Base-by-base conservation (phyloP, 2,888 invertebrate genomes). In the Sthenelais limicola region DNA sequence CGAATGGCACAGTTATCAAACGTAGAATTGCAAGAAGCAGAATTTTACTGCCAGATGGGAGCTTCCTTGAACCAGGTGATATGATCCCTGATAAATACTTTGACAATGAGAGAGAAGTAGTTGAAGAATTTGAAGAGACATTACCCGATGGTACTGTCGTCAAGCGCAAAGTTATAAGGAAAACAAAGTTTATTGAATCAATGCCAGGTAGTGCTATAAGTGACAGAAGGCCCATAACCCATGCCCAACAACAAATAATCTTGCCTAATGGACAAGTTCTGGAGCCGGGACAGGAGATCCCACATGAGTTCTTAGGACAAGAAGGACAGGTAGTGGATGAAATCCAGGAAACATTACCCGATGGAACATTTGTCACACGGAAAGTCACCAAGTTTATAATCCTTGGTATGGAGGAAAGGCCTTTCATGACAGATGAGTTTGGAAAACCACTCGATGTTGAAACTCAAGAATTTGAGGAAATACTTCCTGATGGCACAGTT, bases 131-230 rank as follows among this genome's bases (percentile, higher is more conserved):
- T 9, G 74, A 74, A 48, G 77, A 78, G 47, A 71, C 74, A 26
- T 76, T 81, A 26, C 78, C 82, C 4, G 85, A 85, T 80, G 85
- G 85, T 7, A 80, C 83, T 12, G 75, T 80, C 12, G 79, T 85
- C 3, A 81, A 76, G 71, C 79, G 78, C 28, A 73, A 74, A 48
- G 26, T 75, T 3, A 72, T 74, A 18, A 73, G 9, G 24, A 9
- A 52, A 9, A 21, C 9, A 52, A n/a, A n/a, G 9, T 12, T n/a
- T n/a, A n/a, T n/a, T n/a, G n/a, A n/a, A n/a, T n/a, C n/a, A n/a
- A n/a, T n/a, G n/a, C n/a, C n/a, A n/a, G n/a, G n/a, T n/a, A n/a
- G n/a, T n/a, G n/a, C n/a, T n/a, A n/a, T n/a, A n/a, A n/a, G n/a
- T n/a, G n/a, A n/a, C n/a, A n/a, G n/a, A n/a, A n/a, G n/a, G n/a